phyloP scores from a whole-genome alignment of 2,888 invertebrate species.

The Ormyrus thymus region DNA sequence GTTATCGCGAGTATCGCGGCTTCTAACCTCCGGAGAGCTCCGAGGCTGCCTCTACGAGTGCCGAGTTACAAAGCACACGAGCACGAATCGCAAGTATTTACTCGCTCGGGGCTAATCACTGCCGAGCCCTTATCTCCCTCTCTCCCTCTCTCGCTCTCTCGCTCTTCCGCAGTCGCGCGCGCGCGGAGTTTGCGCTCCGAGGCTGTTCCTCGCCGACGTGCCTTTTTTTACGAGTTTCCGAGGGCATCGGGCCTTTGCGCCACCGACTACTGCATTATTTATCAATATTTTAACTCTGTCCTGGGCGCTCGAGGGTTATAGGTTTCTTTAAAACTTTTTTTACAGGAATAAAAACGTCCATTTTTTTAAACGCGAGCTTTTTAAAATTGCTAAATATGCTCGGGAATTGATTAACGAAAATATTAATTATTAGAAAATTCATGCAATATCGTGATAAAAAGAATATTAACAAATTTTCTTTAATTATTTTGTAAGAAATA shows the following conservation, averaged over 20 bases:
- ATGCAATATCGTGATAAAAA: neutral
- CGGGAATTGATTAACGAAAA: neutral
- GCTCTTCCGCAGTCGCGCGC: neutral
- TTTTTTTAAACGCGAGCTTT: neutral
- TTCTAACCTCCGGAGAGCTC: slow-evolving; percentile 18
- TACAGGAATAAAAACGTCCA: neutral
- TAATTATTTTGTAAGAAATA: no score
- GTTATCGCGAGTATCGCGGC: slow-evolving; percentile 18
- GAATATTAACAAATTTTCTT: no score
- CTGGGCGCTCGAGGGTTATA: neutral
- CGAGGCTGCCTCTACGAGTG: neutral
- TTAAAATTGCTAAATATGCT: no score
- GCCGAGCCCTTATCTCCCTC: slow-evolving; percentile 33
- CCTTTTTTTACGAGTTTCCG: slow-evolving; percentile 35
- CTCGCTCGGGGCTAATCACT: slow-evolving; percentile 70
- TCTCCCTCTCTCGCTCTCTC: slow-evolving; percentile 21
- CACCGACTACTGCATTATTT: slow-evolving; percentile 38
- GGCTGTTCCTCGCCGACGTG: neutral
- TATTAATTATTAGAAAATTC: neutral
- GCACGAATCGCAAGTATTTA: slow-evolving; percentile 70
- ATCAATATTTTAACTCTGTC: slow-evolving; percentile 34
- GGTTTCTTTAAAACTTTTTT: slow-evolving; percentile 1
- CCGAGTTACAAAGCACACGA: neutral
- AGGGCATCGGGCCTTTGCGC: neutral
- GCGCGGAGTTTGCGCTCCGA: no score